Evolutionary conservation across 2,888 invertebrate species (phyloP).

Genomic region (Drosophila borealis): DNA sequence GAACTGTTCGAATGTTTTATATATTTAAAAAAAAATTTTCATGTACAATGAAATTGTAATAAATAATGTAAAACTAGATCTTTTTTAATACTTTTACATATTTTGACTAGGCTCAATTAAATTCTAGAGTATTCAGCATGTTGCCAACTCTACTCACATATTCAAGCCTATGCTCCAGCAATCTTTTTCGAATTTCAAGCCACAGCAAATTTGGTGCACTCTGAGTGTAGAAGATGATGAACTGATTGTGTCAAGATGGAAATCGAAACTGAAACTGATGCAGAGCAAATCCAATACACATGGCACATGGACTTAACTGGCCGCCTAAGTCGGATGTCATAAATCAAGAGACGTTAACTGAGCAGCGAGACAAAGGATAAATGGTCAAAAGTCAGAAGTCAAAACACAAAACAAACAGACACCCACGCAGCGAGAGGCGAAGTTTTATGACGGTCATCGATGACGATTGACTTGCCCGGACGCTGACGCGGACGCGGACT

Average conservation of each 20-base stretch:
- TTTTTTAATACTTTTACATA: too few species aligned
- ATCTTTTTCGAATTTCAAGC: not conserved
- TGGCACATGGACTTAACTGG: conserved; percentile 40
- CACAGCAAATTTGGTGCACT: not conserved
- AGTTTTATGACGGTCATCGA: conserved; percentile 72
- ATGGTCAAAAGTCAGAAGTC: conserved; percentile 58
- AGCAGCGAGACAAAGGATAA: conserved; percentile 44
- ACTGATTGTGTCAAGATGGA: conserved; percentile 51
- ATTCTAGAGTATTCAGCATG: too few species aligned
- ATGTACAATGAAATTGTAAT: too few species aligned
- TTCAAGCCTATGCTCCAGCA: not conserved
- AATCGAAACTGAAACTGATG: conserved; percentile 59
- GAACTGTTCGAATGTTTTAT: too few species aligned
- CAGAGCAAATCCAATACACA: conserved; percentile 34
- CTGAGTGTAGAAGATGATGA: conserved; percentile 13
- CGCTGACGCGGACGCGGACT: conserved; percentile 51
- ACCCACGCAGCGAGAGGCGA: conserved; percentile 42
- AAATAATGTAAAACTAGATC: too few species aligned
- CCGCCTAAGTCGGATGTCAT: conserved; percentile 61
- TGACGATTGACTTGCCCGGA: conserved; percentile 58
- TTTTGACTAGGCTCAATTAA: too few species aligned
- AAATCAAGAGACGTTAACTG: conserved; percentile 58
- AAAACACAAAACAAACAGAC: conserved; percentile 65
- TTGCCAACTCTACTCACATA: conserved; percentile 1
- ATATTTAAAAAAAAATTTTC: too few species aligned